Base-by-base conservation (phyloP, 2,797 vertebrate species). In the Bradypus variegatus region DNA sequence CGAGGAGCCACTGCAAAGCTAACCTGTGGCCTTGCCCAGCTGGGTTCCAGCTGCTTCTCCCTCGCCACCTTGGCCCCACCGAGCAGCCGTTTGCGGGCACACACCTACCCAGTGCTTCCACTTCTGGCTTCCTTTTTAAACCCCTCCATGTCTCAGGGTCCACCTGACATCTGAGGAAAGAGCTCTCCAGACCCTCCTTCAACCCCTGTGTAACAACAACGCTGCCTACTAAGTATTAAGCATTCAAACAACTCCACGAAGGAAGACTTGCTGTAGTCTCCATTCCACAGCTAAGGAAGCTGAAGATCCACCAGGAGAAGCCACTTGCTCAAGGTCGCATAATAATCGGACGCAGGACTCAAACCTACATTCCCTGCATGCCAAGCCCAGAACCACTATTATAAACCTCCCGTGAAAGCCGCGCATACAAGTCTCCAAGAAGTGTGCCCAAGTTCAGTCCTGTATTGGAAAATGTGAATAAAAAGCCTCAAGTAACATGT, bases 341-440 rank as follows among this genome's bases (percentile, higher is more conserved):
- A 25, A 16, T 64, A 80, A 33, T 62, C 76, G 60, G 64, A 84
- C 21, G 16, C 27, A 12, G 8, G 23, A 21, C 72, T 82, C 65
- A 41, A 25, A 48, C 53, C 53, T 11, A 62, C 7, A 41, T 50
- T 62, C 38, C n/a, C 23, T 16, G 3, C 31, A 45, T 33, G 62
- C 29, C 23, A 12, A 88, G 65, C 53, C 12, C 50, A 3, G 48
- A 84, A 19, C 62, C 55, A 13, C 31, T 36, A 21, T 38, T 15
- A 58, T 29, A 45, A 21, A 29, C 8, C 12, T 48, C 41, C 41
- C 7, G 0, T 29, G 73, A 89, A 81, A 78, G 25, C 31, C 58
- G 38, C 3, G 1, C 1, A 65, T 7, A 25, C 0, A 0, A 0
- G 0, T 65, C 41, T n/a, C 48, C 7, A 29, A 5, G 13, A 81